Evolutionary conservation across 2,113 vertebrate genomes (phyloP), one percentile per base, ranked within the genome.

Genomic region (Gallinago media): DNA sequence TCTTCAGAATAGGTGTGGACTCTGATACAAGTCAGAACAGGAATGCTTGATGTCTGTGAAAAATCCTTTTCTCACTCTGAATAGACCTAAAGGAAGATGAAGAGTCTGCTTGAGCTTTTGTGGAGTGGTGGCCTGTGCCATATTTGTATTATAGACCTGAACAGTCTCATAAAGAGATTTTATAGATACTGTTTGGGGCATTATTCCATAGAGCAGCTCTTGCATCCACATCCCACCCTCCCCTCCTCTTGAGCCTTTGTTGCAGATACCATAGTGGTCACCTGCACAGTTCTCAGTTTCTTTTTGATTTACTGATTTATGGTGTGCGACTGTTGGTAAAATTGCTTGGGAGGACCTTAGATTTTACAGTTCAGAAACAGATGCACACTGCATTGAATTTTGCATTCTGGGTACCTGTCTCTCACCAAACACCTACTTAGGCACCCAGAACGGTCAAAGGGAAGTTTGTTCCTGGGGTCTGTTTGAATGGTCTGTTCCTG

Each of bases 191-290:
- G 11, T 46, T 40, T 63, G 42, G 10, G 8, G 40, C 29, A 22
- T 56, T 83, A 34, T 52, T 67, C 40, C 15, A 32, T 18, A 38
- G 46, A 31, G 6, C 22, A 65, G 34, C 19, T 31, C 9, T 65
- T 59, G 26, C 5, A 19, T n/a, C 27, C 4, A 2, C 52, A 11
- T 87, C 81, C 40, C 2, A 0, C 20, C 42, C 21, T 70, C 1
- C 9, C 12, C 4, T 61, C 17, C 22, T 85, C n/a, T 74, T 82
- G 22, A 67, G 26, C 31, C 23, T 62, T 56, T 56, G 11, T 61
- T 66, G 29, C 52, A 78, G 29, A 40, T 50, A 29, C 9, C 0
- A 0, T 44, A 15, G 26, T 32, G n/a, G 4, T 12, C 15, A 23
- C 12, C 58, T 72, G 25, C 21, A 29, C 42, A 21, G 15, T 74